phyloP scores from a whole-genome alignment of 37 sponge, comb jelly and placozoan species.

The Cladorhizidae sp. region DNA sequence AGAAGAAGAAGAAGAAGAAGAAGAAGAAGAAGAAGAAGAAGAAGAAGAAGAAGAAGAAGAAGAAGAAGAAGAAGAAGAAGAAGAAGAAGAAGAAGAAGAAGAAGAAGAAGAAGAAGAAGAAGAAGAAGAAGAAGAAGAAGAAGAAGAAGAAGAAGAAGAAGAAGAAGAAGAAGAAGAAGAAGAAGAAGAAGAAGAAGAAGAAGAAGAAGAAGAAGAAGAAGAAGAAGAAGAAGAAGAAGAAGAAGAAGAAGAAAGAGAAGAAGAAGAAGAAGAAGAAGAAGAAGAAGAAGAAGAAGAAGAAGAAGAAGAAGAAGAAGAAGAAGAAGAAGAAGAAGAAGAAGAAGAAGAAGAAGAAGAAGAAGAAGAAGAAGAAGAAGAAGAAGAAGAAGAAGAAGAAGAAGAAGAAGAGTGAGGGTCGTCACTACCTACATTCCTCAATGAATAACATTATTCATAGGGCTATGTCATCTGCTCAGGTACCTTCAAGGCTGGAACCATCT shows the following conservation, averaged over 20 bases:
- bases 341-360: no score
- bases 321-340: no score
- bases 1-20: neutral
- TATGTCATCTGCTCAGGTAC: no score
- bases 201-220: neutral
- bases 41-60: neutral
- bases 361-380: no score
- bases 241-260: neutral
- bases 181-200: neutral
- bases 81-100: neutral
- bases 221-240: neutral
- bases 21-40: neutral
- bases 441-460: no score
- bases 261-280: neutral
- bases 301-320: no score
- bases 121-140: neutral
- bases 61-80: neutral
- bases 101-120: neutral
- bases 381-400: no score
- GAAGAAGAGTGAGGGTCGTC: no score
- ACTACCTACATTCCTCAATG: no score
- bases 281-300: no score
- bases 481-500: no score
- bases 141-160: neutral
- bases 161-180: slow-evolving; percentile 3